phyloP scores from a whole-genome alignment of 2,888 invertebrate species.

The Entomobrya multifasciata region DNA sequence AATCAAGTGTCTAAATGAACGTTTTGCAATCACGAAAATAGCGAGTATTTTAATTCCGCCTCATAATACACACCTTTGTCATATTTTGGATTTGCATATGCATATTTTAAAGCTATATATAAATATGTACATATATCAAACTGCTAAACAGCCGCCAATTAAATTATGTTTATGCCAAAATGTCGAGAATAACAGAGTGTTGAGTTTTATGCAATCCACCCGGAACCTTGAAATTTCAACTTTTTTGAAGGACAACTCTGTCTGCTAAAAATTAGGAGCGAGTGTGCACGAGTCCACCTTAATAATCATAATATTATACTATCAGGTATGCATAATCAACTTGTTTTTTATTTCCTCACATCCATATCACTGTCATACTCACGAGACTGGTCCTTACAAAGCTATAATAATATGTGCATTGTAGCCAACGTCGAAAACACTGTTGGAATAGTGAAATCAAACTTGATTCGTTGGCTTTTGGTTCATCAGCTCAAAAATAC shows the following conservation, averaged over 20 bases:
- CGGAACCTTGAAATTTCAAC: conserved; percentile 63
- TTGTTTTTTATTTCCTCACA: not conserved
- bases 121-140: not conserved
- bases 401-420: too few species aligned
- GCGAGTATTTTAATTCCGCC: not conserved
- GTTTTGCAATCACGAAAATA: not conserved
- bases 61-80: not conserved
- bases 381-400: too few species aligned
- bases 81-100: too few species aligned
- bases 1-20: not conserved
- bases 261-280: conserved; percentile 32
- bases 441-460: conserved; percentile 53
- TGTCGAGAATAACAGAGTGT: not conserved
- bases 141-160: not conserved
- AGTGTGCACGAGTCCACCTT: not conserved
- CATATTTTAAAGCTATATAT: too few species aligned
- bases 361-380: too few species aligned
- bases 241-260: conserved; percentile 57
- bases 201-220: conserved; percentile 19
- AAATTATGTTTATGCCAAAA: not conserved
- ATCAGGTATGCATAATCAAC: not conserved
- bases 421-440: not conserved
- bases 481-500: conserved; percentile 12
- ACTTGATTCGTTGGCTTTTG: conserved; percentile 55
- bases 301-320: conserved; percentile 20